Percentiles rank a stretch among this genome's conserved stretches.
phyloP scores from a whole-genome alignment of 2,797 vertebrate species.

The Fratercula arctica region DNA sequence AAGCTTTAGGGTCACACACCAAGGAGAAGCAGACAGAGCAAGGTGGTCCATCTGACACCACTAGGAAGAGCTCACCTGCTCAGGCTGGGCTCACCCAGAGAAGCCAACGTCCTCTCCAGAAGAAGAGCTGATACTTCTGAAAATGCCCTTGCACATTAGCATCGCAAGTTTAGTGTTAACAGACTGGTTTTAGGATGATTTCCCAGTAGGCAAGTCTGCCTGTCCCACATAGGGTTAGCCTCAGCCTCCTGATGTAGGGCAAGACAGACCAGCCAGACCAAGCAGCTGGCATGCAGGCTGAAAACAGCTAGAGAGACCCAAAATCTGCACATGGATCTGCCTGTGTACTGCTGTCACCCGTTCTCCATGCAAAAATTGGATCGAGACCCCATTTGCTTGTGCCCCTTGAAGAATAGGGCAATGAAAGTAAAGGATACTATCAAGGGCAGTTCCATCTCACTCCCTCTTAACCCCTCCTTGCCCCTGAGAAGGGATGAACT shows the following conservation, averaged over 20 bases:
- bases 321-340: neutral
- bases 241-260: conserved; percentile 5
- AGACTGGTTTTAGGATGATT: neutral
- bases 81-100: neutral
- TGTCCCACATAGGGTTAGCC: conserved; percentile 8
- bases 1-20: neutral
- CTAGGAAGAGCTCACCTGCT: neutral
- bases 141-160: neutral
- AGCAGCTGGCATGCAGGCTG: neutral
- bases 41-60: neutral
- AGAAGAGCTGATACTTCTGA: neutral
- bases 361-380: conserved; percentile 15
- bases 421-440: neutral
- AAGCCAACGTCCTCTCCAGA: neutral
- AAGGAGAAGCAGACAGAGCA: neutral
- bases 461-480: neutral
- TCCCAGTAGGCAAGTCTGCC: neutral
- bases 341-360: neutral
- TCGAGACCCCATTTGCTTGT: neutral
- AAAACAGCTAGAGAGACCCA: neutral
- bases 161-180: neutral
- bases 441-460: neutral
- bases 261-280: conserved; percentile 18
- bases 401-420: neutral
- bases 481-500: neutral